Conservation (phyloP, 2,797 vertebrate species). For the Pelochelys cantorii region DNA sequence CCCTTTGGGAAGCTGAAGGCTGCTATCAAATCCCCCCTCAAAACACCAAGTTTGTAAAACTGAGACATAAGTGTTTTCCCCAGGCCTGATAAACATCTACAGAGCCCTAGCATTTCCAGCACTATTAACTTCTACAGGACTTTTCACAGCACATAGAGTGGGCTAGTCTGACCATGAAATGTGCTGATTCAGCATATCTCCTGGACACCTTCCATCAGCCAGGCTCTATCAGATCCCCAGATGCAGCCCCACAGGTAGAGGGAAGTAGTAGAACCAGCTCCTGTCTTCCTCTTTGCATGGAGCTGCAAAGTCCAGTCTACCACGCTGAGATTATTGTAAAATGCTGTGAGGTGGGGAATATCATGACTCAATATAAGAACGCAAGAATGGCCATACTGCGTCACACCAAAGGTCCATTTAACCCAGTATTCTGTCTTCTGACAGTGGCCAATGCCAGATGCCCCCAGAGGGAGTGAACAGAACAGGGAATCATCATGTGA, state of each 20-base stretch:
- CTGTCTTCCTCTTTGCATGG: background rate
- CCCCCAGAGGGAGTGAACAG: too few species aligned
- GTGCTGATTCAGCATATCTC: background rate
- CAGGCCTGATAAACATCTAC: too few species aligned
- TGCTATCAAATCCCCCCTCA: too few species aligned
- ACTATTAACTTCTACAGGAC: background rate
- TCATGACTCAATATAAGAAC: too few species aligned
- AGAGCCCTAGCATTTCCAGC: background rate
- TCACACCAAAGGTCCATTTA: too few species aligned
- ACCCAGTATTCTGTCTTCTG: too few species aligned
- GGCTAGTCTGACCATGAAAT: background rate
- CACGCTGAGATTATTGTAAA: background rate
- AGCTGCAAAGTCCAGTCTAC: background rate
- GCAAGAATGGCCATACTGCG: too few species aligned
- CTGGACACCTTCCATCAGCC: background rate
- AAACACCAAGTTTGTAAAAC: background rate
- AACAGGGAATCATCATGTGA: too few species aligned
- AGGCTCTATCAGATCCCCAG: background rate
- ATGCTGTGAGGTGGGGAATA: background rate
- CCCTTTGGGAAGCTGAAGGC: too few species aligned
- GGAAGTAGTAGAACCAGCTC: background rate
- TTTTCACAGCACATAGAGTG: background rate
- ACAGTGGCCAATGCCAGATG: too few species aligned
- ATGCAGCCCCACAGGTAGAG: background rate
- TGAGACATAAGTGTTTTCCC: background rate